phyloP scores from a whole-genome alignment of 2,888 invertebrate species.

The Incurvaria masculella region DNA sequence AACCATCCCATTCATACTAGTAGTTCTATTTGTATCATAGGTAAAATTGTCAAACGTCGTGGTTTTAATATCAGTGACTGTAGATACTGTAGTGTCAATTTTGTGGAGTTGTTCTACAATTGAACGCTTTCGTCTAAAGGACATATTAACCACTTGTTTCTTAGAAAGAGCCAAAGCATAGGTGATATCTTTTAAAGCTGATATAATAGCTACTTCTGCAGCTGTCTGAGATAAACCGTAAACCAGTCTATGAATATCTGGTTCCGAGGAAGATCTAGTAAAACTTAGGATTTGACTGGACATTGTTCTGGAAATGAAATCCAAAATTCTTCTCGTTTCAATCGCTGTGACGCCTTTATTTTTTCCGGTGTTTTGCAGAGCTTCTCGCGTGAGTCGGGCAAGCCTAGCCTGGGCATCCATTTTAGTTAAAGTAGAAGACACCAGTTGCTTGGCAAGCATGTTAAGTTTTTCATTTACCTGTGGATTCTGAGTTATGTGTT shows the following conservation, averaged over 20 bases:
- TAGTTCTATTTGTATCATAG: no score
- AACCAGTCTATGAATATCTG: constrained; percentile 44
- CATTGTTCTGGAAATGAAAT: constrained; percentile 44
- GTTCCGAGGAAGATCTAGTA: constrained; percentile 44
- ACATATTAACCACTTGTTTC: constrained; percentile 44
- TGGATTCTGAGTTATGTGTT: constrained; percentile 42
- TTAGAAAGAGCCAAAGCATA: constrained; percentile 42
- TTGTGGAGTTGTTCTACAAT: constrained; percentile 11
- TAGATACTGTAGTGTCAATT: background rate
- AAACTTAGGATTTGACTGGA: constrained; percentile 42
- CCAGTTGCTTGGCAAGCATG: constrained; percentile 43
- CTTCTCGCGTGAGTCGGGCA: constrained; percentile 44
- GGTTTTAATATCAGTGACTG: no score
- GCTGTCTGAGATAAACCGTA: constrained; percentile 49
- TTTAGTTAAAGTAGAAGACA: constrained; percentile 42
- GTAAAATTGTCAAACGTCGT: no score
- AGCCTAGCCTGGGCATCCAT: constrained; percentile 49
- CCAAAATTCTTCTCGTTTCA: constrained; percentile 44
- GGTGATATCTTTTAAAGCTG: constrained; percentile 45
- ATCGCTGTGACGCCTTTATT: constrained; percentile 47
- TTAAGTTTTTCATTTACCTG: constrained; percentile 44
- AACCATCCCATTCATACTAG: constrained; percentile 10
- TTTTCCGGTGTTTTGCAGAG: constrained; percentile 43
- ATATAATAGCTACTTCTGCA: constrained; percentile 45
- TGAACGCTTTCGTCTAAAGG: constrained; percentile 37